phyloP scores from a whole-genome alignment of 2,888 invertebrate genomes.

The Seira ritae region DNA sequence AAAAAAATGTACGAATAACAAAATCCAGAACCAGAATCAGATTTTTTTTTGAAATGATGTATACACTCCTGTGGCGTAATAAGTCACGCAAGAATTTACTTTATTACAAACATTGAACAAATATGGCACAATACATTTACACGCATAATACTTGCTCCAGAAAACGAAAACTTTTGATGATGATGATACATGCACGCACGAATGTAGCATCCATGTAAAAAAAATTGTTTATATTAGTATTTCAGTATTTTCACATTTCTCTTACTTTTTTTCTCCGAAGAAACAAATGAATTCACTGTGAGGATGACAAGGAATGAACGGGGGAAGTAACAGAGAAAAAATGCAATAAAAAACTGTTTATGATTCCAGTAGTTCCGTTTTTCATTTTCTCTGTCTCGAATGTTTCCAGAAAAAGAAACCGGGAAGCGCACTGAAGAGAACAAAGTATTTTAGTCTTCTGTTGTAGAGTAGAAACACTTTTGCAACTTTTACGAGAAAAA shows the following conservation, averaged over 20 bases:
- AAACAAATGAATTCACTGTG: conserved; percentile 1
- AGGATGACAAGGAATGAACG: conserved; percentile 21
- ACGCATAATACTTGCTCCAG: not conserved
- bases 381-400: conserved; percentile 9
- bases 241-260: no score
- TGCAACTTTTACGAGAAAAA: no score
- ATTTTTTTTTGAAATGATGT: conserved; percentile 17
- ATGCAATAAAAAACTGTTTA: conserved; percentile 27
- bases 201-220: not conserved
- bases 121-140: conserved; percentile 18
- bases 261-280: not conserved
- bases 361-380: conserved; percentile 17
- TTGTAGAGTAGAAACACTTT: no score
- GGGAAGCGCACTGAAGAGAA: no score
- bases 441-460: no score
- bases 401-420: conserved; percentile 18
- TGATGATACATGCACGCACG: not conserved
- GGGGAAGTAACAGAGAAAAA: conserved; percentile 23
- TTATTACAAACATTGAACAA: conserved; percentile 19
- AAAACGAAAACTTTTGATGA: conserved; percentile 21
- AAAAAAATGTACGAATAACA: conserved; percentile 17
- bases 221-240: conserved; percentile 12
- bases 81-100: conserved; percentile 33
- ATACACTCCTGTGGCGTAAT: conserved; percentile 15
- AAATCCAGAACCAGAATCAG: conserved; percentile 23